Evolutionary conservation across 2,888 invertebrate genomes (phyloP).

Genomic region (Epirrhoe tristata): DNA sequence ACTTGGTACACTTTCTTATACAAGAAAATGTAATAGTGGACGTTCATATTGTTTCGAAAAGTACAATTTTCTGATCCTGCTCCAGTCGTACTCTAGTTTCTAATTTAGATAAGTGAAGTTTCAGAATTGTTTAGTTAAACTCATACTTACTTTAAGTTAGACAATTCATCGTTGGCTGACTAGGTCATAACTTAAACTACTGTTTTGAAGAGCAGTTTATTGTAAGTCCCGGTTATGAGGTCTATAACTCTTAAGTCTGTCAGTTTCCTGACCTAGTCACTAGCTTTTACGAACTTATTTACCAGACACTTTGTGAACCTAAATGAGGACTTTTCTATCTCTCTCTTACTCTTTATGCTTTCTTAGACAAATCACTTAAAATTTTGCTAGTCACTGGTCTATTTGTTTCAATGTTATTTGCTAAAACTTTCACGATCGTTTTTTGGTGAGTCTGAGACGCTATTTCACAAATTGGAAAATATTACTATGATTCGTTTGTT

Average conservation of each 20-base stretch:
- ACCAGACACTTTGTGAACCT: background rate
- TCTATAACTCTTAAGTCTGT: background rate
- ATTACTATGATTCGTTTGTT: conserved; percentile 58
- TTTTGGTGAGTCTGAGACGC: conserved; percentile 30
- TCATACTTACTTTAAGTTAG: background rate
- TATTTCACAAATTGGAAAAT: conserved; percentile 52
- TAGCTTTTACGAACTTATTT: background rate
- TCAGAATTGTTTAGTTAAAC: background rate
- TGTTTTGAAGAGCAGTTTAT: background rate
- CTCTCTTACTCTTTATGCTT: conserved; percentile 1
- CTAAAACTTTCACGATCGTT: conserved; percentile 30
- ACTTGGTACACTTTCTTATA: too few relatives aligned
- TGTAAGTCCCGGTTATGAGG: background rate
- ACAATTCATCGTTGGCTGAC: background rate
- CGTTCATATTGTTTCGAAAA: too few relatives aligned
- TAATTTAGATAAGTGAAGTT: background rate
- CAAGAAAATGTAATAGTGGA: too few relatives aligned
- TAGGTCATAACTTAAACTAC: background rate
- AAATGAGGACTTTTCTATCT: background rate
- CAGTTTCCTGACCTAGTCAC: background rate
- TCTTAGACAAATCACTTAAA: background rate
- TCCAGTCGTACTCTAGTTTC: too few relatives aligned
- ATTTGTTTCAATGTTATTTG: conserved; percentile 31
- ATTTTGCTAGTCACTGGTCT: conserved; percentile 22
- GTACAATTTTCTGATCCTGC: too few relatives aligned